phyloP scores from a whole-genome alignment of 2,888 invertebrate species.

The Pogonocherus hispidulus region DNA sequence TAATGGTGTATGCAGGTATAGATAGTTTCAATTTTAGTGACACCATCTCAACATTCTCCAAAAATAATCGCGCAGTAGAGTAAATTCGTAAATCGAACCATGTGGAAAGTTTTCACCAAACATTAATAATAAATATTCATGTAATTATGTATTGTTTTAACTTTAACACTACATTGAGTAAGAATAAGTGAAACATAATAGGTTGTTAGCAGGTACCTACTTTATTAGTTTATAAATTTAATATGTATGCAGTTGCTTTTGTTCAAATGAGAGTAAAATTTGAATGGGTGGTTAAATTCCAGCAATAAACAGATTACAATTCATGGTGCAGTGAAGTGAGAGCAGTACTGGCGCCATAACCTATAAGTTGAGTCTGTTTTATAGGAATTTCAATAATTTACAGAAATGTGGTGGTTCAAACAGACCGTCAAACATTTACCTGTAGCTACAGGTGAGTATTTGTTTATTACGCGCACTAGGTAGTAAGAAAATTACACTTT shows the following conservation, averaged over 20 bases:
- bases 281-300: no score
- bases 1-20: not conserved
- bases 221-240: no score
- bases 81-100: not conserved
- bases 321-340: no score
- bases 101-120: not conserved
- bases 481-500: slow-evolving; percentile 25
- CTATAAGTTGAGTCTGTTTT: slow-evolving; percentile 12
- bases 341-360: slow-evolving; percentile 32
- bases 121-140: not conserved
- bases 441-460: slow-evolving; percentile 48
- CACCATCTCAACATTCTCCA: not conserved
- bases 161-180: no score
- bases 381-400: not conserved
- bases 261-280: no score
- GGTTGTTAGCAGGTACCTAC: no score
- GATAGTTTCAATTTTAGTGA: not conserved
- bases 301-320: no score
- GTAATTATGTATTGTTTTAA: no score
- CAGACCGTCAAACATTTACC: slow-evolving; percentile 51
- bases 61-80: not conserved
- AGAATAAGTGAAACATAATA: no score
- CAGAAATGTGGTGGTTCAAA: slow-evolving; percentile 42
- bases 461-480: slow-evolving; percentile 27
- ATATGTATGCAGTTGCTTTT: no score